Conservation (phyloP, 2,113 vertebrate species). For the Ceyx margarethae region DNA sequence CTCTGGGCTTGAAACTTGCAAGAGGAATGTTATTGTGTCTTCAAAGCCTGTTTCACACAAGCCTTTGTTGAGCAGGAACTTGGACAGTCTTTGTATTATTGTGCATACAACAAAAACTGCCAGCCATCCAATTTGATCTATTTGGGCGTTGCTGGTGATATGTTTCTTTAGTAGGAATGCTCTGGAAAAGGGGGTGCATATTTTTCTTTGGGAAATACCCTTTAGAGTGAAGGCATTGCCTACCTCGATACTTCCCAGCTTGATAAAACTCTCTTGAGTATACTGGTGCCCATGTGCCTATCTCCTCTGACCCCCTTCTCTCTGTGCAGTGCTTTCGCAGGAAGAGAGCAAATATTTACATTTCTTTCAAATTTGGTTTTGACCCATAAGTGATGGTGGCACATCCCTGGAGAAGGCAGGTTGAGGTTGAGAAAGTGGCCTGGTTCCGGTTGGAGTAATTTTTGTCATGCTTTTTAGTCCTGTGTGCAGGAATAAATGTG, state of each 20-base stretch:
- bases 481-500: background rate
- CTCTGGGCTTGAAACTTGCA: constrained; percentile 71
- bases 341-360: constrained; percentile 34
- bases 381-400: background rate
- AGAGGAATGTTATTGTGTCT: constrained; percentile 79
- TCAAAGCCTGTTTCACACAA: constrained; percentile 74
- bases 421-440: background rate
- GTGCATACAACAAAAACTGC: constrained; percentile 55
- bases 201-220: constrained; percentile 19
- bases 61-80: constrained; percentile 64
- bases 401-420: background rate
- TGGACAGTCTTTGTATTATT: constrained; percentile 68
- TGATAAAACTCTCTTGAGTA: background rate
- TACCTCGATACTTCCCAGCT: background rate
- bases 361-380: constrained; percentile 10
- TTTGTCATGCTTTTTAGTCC: background rate
- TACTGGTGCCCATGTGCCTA: background rate
- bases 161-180: constrained; percentile 19
- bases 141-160: constrained; percentile 45
- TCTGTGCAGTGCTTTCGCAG: background rate
- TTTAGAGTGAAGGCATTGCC: background rate
- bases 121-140: constrained; percentile 66
- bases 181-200: constrained; percentile 4
- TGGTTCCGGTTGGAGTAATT: background rate
- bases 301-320: background rate